Evolutionary conservation across 2,888 invertebrate genomes (phyloP).

Genomic region (Phengaris arion): DNA sequence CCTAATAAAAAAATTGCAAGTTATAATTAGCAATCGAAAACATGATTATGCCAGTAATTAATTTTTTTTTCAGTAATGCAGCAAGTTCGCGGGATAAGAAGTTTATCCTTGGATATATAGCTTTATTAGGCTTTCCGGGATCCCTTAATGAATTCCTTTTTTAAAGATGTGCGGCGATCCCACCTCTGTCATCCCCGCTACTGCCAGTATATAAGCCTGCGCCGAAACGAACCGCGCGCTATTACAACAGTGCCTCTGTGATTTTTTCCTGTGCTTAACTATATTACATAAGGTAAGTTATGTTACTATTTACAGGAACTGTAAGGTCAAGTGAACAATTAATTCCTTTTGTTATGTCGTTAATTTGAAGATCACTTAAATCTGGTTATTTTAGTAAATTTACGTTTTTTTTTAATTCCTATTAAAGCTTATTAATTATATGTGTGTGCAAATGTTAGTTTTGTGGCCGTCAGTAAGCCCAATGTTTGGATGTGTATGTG

Average conservation of each 20-base stretch:
- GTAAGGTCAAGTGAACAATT: background rate
- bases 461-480: conserved; percentile 21
- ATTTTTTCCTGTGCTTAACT: conserved; percentile 74
- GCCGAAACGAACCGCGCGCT: conserved; percentile 74
- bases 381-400: background rate
- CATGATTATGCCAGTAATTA: background rate
- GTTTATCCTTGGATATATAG: background rate
- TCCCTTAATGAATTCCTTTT: conserved; percentile 36
- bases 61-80: background rate
- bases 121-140: background rate
- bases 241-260: conserved; percentile 78
- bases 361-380: background rate
- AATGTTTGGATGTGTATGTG: conserved; percentile 52
- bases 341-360: conserved; percentile 10
- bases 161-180: conserved; percentile 43
- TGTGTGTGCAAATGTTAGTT: conserved; percentile 38
- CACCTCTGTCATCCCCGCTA: conserved; percentile 73
- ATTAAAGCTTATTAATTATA: conserved; percentile 35
- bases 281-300: conserved; percentile 65
- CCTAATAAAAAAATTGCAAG: background rate
- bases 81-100: background rate
- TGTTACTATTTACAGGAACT: conserved; percentile 51
- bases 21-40: conserved; percentile 8
- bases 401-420: background rate
- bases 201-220: conserved; percentile 70